Evolutionary conservation across 2,113 vertebrate species (phyloP).

Genomic region (Nycticorax nycticorax): DNA sequence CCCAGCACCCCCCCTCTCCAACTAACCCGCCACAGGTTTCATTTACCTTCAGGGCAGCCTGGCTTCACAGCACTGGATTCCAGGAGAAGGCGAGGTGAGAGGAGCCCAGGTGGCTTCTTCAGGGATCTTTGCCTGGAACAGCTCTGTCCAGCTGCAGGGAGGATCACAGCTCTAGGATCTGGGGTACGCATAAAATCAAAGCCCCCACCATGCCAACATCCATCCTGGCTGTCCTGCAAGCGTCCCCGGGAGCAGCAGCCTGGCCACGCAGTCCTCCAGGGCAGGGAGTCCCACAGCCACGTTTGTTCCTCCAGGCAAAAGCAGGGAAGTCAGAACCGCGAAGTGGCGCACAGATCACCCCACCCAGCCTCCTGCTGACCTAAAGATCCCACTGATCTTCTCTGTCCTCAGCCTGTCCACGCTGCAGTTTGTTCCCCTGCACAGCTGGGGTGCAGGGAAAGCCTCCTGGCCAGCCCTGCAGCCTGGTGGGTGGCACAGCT

Average conservation of each 20-base stretch:
- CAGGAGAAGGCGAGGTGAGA: neutral
- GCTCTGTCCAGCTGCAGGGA: neutral
- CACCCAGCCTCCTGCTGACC: neutral
- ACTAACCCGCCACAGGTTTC: neutral
- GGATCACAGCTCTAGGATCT: neutral
- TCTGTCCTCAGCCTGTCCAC: neutral
- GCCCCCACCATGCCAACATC: neutral
- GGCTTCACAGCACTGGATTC: neutral
- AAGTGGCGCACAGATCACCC: neutral
- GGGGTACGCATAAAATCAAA: neutral
- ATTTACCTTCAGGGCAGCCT: neutral
- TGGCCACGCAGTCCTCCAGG: neutral
- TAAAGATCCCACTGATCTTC: neutral
- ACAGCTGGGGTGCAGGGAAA: fast-evolving
- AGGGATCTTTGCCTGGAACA: neutral
- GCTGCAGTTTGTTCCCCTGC: fast-evolving
- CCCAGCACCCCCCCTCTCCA: neutral
- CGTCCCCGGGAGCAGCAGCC: neutral
- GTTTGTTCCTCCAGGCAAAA: neutral
- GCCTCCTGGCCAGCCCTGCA: neutral
- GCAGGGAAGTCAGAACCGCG: neutral
- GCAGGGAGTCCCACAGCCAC: neutral
- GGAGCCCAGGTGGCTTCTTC: neutral
- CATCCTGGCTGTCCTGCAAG: neutral
- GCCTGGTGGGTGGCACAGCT: neutral